Evolutionary conservation across 1,140 invertebrate species (phyloP), one percentile per base, ranked within the genome.

Genomic region (Bombus superbus): DNA sequence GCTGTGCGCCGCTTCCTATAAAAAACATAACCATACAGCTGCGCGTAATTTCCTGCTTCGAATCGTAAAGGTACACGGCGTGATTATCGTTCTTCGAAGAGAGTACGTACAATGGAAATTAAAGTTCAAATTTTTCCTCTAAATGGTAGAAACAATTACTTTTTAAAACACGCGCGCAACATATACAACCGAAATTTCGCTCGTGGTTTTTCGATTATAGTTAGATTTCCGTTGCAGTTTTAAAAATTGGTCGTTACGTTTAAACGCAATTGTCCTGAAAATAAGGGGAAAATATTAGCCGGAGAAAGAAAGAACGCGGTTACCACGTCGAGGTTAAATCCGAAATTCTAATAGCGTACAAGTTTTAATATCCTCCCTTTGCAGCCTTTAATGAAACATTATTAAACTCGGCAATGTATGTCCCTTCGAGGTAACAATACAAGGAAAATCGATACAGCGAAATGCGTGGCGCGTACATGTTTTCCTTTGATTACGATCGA

Each of bases 371-470:
- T 77, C 11, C 35, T 2, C 8, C 32, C 44, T 53, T 80, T 42
- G 40, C 5, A 28, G 8, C n/a, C n/a, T n/a, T 62, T 78, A 78
- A 66, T 25, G 76, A 44, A 66, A 66, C 59, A 13, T 44, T 78
- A 35, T 78, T 78, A 78, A 78, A 32, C 75, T 9, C 13, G 11
- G 74, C 47, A 22, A 42, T 28, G 57, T 57, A 18, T n/a, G 57
- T 42, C 38, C 38, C 28, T 64, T 64, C 28, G 32, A 35, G n/a
- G 10, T 9, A 32, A 42, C 40, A n/a, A 78, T 11, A n/a, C 22
- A 25, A 66, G 18, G 28, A 78, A 78, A 78, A 78, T 78, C 76
- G 76, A 78, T 78, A 64, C 13, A 9, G 38, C 28, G 5, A 38
- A 38, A 75, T 28, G 47, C 3, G 47, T 13, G 40, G 28, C 40